phyloP scores from a whole-genome alignment of 2,113 vertebrate species.

The Psilopsiagon aymara region DNA sequence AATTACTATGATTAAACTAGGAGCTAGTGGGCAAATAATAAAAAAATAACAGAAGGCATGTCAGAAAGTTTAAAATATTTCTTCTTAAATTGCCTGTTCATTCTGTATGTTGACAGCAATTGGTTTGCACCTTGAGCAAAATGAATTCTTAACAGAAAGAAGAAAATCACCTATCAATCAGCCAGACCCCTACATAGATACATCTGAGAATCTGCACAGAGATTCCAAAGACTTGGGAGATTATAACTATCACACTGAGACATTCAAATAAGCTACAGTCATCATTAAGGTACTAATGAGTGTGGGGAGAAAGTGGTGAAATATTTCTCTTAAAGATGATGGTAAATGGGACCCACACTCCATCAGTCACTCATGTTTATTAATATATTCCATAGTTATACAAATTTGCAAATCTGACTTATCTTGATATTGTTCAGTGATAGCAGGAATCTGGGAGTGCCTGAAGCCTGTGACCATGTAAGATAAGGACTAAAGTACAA shows the following conservation, averaged over 20 bases:
- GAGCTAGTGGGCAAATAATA: not conserved
- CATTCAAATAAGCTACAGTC: not conserved
- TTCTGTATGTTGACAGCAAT: not conserved
- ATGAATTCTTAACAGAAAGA: not conserved
- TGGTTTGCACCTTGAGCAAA: not conserved
- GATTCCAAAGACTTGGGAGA: not conserved
- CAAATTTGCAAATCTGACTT: not conserved
- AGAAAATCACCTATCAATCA: not conserved
- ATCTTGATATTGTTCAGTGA: not conserved
- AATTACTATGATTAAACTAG: not conserved
- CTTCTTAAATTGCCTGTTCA: not conserved
- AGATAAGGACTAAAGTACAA: not conserved
- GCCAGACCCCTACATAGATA: not conserved
- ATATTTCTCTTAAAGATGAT: not conserved
- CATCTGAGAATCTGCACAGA: not conserved
- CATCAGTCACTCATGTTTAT: not conserved
- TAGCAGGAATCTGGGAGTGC: not conserved
- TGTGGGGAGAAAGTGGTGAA: not conserved
- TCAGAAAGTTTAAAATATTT: not conserved
- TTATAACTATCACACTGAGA: not conserved
- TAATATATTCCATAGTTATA: not conserved
- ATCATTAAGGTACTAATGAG: not conserved
- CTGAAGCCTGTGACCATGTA: not conserved
- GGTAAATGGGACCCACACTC: not conserved
- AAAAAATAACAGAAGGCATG: not conserved